These are phyloP conservation scores for Athene noctua DNA, from an alignment of 2,113 vertebrate species.

Conservation along the genomic window DNA sequence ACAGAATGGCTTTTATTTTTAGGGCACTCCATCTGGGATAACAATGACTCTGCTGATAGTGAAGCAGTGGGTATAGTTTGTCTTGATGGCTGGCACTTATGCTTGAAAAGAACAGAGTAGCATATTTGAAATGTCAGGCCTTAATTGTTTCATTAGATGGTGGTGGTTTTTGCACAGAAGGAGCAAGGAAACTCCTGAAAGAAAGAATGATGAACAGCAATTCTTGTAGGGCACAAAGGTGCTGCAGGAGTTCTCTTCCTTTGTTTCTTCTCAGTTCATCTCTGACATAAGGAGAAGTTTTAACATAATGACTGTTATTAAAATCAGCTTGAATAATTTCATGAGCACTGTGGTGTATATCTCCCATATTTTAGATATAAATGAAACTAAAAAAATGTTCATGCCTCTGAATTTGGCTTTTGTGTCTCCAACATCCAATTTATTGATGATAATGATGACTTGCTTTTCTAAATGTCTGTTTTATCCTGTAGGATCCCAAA, in stretches of 20 bases:
- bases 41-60: slow-evolving; percentile 74
- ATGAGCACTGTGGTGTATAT: background rate
- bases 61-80: slow-evolving; percentile 71
- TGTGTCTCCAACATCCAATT: slow-evolving; percentile 24
- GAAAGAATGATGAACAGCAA: slow-evolving; percentile 71
- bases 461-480: slow-evolving; percentile 42
- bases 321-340: slow-evolving; percentile 65
- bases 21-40: slow-evolving; percentile 75
- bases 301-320: slow-evolving; percentile 66
- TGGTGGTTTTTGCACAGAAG: slow-evolving; percentile 73
- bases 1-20: slow-evolving; percentile 79
- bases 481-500: background rate
- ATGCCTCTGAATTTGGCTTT: slow-evolving; percentile 23
- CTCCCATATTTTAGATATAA: slow-evolving; percentile 56
- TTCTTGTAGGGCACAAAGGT: slow-evolving; percentile 58
- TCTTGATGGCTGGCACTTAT: slow-evolving; percentile 73
- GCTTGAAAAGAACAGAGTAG: slow-evolving; percentile 71
- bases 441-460: slow-evolving; percentile 43
- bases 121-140: slow-evolving; percentile 75
- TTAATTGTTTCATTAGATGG: slow-evolving; percentile 79
- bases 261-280: slow-evolving; percentile 69
- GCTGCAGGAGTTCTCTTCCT: slow-evolving; percentile 39
- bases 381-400: slow-evolving; percentile 19
- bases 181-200: slow-evolving; percentile 59
- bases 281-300: slow-evolving; percentile 54